These are phyloP conservation scores for Pecten maximus DNA, from an alignment of 2,888 invertebrate genomes.

Conservation along the genomic window DNA sequence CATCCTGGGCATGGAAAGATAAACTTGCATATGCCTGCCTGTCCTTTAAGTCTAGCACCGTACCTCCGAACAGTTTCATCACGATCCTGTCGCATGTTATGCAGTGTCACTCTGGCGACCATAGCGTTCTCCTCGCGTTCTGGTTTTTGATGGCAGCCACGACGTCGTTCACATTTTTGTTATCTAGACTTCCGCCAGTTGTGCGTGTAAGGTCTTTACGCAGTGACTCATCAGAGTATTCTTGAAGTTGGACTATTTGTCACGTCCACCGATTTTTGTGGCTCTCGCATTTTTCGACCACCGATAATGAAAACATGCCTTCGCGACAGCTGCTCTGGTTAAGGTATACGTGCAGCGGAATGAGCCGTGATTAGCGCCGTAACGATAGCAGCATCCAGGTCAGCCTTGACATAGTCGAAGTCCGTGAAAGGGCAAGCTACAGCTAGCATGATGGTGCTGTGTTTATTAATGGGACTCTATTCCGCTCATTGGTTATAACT, in stretches of 20 bases:
- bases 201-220: slow-evolving; percentile 60
- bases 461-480: neutral
- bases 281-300: slow-evolving; percentile 61
- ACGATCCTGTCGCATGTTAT: slow-evolving; percentile 61
- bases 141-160: no score
- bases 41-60: slow-evolving; percentile 58
- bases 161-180: slow-evolving; percentile 54
- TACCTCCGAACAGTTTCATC: slow-evolving; percentile 57
- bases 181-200: slow-evolving; percentile 49
- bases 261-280: slow-evolving; percentile 57
- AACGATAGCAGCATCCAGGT: slow-evolving; percentile 56
- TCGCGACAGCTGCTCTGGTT: slow-evolving; percentile 40
- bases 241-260: slow-evolving; percentile 59
- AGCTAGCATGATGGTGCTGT: neutral
- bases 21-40: slow-evolving; percentile 60
- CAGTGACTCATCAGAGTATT: slow-evolving; percentile 63
- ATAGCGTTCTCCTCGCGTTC: slow-evolving; percentile 59
- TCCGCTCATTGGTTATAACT: neutral
- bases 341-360: neutral
- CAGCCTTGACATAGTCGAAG: slow-evolving; percentile 46
- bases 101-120: slow-evolving; percentile 54
- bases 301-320: slow-evolving; percentile 53
- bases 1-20: slow-evolving; percentile 54
- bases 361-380: slow-evolving; percentile 53
- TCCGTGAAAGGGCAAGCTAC: neutral